Percentiles rank a stretch among this genome's conserved stretches.
Evolutionary conservation across 2,113 vertebrate genomes (phyloP).

Genomic region (Rhabdomys dilectus): DNA sequence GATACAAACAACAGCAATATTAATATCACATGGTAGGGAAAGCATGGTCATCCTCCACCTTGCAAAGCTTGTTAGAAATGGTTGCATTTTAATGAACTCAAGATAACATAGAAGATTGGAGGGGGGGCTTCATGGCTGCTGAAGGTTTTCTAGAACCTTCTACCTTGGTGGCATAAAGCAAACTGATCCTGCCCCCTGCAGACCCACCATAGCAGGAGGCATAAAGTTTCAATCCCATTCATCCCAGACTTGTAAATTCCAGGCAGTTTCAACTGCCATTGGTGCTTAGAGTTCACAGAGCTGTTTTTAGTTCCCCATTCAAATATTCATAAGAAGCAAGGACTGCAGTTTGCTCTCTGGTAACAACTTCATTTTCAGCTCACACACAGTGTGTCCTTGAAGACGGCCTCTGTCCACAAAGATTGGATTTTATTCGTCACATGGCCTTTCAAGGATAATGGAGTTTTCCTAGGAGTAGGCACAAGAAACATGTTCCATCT

Average conservation of each 20-base stretch:
- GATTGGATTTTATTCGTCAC: conserved; percentile 80
- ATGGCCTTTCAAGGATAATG: conserved; percentile 87
- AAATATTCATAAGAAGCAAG: conserved; percentile 95
- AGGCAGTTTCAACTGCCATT: conserved; percentile 93
- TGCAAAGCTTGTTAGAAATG: conserved; percentile 79
- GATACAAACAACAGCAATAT: conserved; percentile 88
- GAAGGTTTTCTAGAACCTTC: conserved; percentile 68
- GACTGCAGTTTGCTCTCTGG: conserved; percentile 89
- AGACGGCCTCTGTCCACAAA: conserved; percentile 75
- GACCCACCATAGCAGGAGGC: background rate
- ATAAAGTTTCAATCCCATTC: conserved; percentile 56
- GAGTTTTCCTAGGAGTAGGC: conserved; percentile 86
- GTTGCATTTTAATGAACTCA: conserved; percentile 80
- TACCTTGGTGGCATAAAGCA: conserved; percentile 61
- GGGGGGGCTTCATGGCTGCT: conserved; percentile 21
- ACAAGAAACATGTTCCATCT: conserved; percentile 85
- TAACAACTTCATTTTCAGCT: conserved; percentile 91
- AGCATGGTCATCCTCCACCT: conserved; percentile 73
- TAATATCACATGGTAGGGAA: conserved; percentile 91
- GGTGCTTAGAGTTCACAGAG: conserved; percentile 90
- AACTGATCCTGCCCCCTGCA: conserved; percentile 49
- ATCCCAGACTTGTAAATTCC: conserved; percentile 85
- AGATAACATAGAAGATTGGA: conserved; percentile 70
- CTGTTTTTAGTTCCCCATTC: conserved; percentile 94
- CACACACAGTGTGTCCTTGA: conserved; percentile 86